Evolutionary conservation across 2,113 vertebrate species (phyloP).

Genomic region (Scolopax mira): DNA sequence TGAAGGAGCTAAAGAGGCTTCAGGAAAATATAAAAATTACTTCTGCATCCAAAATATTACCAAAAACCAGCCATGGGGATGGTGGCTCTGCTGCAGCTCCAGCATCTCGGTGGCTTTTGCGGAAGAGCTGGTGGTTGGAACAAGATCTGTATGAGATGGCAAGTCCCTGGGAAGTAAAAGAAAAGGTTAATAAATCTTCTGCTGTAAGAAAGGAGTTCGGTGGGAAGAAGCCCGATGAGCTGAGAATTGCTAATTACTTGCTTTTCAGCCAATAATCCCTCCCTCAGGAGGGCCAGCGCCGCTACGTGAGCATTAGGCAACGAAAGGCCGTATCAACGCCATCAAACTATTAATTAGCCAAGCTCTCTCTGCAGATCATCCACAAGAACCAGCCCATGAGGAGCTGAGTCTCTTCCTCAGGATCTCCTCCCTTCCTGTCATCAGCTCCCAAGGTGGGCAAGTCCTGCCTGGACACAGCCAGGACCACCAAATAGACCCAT

Average conservation of each 20-base stretch:
- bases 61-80: not conserved
- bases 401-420: not conserved
- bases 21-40: not conserved
- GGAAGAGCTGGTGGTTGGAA: not conserved
- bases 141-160: accelerated
- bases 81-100: not conserved
- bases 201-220: not conserved
- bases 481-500: not conserved
- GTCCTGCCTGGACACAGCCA: not conserved
- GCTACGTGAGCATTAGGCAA: not conserved
- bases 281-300: not conserved
- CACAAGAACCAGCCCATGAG: not conserved
- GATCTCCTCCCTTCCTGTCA: not conserved
- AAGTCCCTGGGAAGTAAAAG: not conserved
- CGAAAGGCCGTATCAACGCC: not conserved
- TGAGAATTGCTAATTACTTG: not conserved
- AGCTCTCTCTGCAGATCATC: not conserved
- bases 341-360: not conserved
- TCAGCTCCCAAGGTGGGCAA: not conserved
- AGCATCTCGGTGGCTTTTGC: not conserved
- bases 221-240: not conserved
- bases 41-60: not conserved
- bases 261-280: not conserved
- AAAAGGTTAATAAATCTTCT: not conserved
- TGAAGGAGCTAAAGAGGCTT: not conserved